Evolutionary conservation across 2,888 invertebrate genomes (phyloP).

Genomic region (Ceraclea dissimilis): DNA sequence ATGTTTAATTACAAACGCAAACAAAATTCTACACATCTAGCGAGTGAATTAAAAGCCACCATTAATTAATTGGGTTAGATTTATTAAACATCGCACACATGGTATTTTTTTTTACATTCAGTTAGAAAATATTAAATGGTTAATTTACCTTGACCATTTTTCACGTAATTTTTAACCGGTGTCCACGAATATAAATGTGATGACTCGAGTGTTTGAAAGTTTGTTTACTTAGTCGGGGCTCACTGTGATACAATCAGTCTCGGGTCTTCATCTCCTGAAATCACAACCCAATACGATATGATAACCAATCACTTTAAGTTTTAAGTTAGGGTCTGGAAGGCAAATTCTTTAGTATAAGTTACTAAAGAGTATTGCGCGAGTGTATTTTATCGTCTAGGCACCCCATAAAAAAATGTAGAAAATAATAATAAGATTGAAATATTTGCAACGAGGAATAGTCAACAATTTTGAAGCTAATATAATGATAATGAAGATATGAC

Average conservation of each 20-base stretch:
- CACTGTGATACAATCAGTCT: not conserved
- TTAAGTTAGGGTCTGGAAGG: no score
- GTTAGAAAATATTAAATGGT: not conserved
- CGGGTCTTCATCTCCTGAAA: not conserved
- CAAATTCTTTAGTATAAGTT: no score
- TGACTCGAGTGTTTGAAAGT: not conserved
- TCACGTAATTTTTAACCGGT: not conserved
- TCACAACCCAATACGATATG: not conserved
- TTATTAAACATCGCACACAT: not conserved
- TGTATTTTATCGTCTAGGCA: no score
- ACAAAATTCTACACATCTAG: not conserved
- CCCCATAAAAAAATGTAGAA: no score
- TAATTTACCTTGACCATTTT: constrained; percentile 1
- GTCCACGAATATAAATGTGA: not conserved
- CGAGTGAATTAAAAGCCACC: not conserved
- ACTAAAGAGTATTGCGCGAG: no score
- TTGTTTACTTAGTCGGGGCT: not conserved
- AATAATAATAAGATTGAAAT: no score
- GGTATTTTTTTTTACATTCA: not conserved
- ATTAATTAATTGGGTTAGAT: not conserved
- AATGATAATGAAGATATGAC: no score
- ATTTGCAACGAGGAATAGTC: no score
- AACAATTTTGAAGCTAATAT: no score
- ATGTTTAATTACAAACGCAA: not conserved
- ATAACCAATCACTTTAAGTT: not conserved